These are phyloP conservation scores for Agrochola lota DNA, from an alignment of 2,888 invertebrate species.

Conservation along the genomic window DNA sequence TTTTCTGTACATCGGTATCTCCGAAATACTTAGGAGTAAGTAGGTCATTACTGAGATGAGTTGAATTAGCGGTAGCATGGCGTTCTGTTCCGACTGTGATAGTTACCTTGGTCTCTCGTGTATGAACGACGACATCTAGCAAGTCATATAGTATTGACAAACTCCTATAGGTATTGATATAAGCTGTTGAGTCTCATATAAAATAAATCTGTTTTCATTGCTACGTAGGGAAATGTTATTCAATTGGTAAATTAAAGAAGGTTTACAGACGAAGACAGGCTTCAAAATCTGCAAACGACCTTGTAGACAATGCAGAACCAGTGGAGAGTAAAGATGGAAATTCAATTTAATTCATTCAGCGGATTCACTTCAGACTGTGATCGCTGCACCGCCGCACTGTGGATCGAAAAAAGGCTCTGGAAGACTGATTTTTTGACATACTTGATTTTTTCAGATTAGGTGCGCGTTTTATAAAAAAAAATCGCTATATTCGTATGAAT, in stretches of 20 bases:
- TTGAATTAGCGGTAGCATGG: constrained; percentile 44
- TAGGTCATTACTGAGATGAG: constrained; percentile 58
- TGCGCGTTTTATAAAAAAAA: no score
- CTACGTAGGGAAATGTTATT: neutral
- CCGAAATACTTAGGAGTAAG: constrained; percentile 36
- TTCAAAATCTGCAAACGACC: no score
- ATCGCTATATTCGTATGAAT: no score
- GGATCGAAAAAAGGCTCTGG: no score
- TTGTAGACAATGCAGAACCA: no score
- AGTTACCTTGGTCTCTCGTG: constrained; percentile 47
- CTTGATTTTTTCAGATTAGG: no score
- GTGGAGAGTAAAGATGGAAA: neutral
- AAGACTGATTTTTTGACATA: no score
- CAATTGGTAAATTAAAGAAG: no score
- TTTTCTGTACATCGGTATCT: constrained; percentile 5
- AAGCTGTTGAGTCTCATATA: neutral
- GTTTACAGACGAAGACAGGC: no score
- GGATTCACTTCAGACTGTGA: neutral
- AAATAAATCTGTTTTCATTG: constrained; percentile 13
- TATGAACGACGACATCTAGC: constrained; percentile 29
- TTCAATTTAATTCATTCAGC: neutral
- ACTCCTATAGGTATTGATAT: constrained; percentile 23
- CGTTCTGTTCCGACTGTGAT: constrained; percentile 45
- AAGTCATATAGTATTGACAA: constrained; percentile 27
- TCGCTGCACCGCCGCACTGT: no score